Conservation (phyloP, 2,888 invertebrate species). For the Pammene fasciana region DNA sequence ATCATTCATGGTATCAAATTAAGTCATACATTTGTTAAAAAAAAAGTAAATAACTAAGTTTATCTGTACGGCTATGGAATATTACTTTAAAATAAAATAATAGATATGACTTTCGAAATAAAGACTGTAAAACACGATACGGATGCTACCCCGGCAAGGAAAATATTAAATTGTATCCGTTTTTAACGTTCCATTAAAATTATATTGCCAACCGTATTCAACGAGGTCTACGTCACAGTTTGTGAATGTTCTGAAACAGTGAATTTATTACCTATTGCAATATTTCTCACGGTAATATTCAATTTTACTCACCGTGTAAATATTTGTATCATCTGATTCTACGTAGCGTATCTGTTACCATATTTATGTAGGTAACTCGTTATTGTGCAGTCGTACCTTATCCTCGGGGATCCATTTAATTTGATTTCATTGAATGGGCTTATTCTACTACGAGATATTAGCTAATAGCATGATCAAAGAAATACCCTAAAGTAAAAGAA, state of each 20-base stretch:
- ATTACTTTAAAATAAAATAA: constrained; percentile 14
- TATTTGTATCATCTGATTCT: no score
- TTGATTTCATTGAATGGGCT: constrained; percentile 17
- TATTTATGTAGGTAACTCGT: background rate
- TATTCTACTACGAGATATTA: constrained; percentile 20
- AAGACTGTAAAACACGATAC: constrained; percentile 18
- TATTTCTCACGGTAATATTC: background rate
- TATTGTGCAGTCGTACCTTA: constrained; percentile 1
- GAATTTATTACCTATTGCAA: background rate
- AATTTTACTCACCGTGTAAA: no score
- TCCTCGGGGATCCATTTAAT: constrained; percentile 1
- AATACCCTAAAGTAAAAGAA: constrained; percentile 14
- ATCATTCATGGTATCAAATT: no score
- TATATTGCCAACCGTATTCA: constrained; percentile 11
- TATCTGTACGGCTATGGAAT: background rate
- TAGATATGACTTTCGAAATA: constrained; percentile 18
- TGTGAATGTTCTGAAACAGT: background rate
- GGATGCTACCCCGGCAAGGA: constrained; percentile 4
- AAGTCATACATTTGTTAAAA: no score
- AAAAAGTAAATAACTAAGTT: no score
- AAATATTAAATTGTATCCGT: constrained; percentile 28
- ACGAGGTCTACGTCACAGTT: background rate
- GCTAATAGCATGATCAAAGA: constrained; percentile 16
- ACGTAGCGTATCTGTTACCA: background rate
- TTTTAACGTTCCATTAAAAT: constrained; percentile 30